Evolutionary conservation across 2,888 invertebrate species (phyloP), one percentile per base, ranked within the genome.

Genomic region (Pyrrhia umbra): DNA sequence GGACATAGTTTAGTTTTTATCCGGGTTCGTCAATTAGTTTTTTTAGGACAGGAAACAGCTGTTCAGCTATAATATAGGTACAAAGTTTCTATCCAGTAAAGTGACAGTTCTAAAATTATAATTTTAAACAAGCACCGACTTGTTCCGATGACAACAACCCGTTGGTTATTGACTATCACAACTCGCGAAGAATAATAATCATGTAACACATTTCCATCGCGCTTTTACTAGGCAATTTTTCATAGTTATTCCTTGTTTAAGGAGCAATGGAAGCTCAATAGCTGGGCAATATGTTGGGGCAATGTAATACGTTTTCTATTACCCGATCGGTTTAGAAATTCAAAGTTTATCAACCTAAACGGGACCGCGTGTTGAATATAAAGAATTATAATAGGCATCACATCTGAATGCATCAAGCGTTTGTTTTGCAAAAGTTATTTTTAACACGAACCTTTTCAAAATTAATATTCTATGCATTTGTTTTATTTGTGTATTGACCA

Each of bases 311-410:
- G 37, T 76, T 72, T 71, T 64, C 64, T 75, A 75, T 75, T 61
- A 75, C 60, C 60, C 64, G 57, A 59, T 67, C 47, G 56, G 65
- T 67, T 75, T 79, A 67, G 59, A 64, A 69, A 78, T 69, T 72
- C 60, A 60, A 62, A 70, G 62, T 80, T 75, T 75, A 80, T 60
- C 51, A 65, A 79, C 57, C 59, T 69, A 56, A 80, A 49, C 57
- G 68, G 21, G 43, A 56, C 27, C 56, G 54, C 64, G 54, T 56
- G 43, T 65, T 50, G 81, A 78, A 79, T 78, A 54, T 43, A 64
- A 73, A 66, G 21, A 46, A 51, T 52, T 56, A 25, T 56, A 70
- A 52, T n/a, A n/a, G n/a, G 2, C 59, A 16, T 49, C 8, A 63
- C 50, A 68, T 71, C 79, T 52, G 45, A 63, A 79, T 77, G 59